A percentile compares a stretch with the other conserved stretches of the same genome.
phyloP scores from a whole-genome alignment of 2,888 invertebrate species.

The Caenorhabditis sp. region DNA sequence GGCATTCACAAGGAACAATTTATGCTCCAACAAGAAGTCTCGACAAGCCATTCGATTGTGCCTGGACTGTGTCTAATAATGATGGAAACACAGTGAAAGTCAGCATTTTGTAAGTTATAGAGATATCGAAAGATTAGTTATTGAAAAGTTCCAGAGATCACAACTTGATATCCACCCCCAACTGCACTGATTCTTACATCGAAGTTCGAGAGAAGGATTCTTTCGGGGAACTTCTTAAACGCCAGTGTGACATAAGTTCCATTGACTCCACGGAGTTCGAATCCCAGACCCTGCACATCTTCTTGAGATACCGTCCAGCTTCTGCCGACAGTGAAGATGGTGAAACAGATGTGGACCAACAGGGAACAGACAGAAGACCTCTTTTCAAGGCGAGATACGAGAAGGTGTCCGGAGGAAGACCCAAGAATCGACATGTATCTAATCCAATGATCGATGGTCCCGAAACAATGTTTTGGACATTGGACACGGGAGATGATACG shows the following conservation, averaged over 20 bases:
- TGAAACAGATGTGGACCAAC: conserved; percentile 15
- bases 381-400: conserved; percentile 36
- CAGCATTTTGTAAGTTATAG: conserved; percentile 31
- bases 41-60: conserved; percentile 54
- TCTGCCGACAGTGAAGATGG: conserved; percentile 38
- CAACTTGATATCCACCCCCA: conserved; percentile 25
- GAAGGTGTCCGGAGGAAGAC: conserved; percentile 42
- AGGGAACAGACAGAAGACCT: background rate
- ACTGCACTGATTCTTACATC: conserved; percentile 77
- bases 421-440: conserved; percentile 15
- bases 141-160: conserved; percentile 33
- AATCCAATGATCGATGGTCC: conserved; percentile 37
- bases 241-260: conserved; percentile 66
- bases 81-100: conserved; percentile 42
- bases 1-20: conserved; percentile 46
- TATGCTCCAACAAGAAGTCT: conserved; percentile 23
- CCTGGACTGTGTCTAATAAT: conserved; percentile 54
- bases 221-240: conserved; percentile 71
- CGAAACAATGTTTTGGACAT: conserved; percentile 21
- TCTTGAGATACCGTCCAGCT: conserved; percentile 66
- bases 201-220: conserved; percentile 77
- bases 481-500: conserved; percentile 32
- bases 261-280: conserved; percentile 40
- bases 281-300: conserved; percentile 65
- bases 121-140: background rate